Percentiles rank a stretch among this genome's conserved stretches.
Evolutionary conservation across 1,140 invertebrate genomes (phyloP).

Genomic region (Limonius californicus): DNA sequence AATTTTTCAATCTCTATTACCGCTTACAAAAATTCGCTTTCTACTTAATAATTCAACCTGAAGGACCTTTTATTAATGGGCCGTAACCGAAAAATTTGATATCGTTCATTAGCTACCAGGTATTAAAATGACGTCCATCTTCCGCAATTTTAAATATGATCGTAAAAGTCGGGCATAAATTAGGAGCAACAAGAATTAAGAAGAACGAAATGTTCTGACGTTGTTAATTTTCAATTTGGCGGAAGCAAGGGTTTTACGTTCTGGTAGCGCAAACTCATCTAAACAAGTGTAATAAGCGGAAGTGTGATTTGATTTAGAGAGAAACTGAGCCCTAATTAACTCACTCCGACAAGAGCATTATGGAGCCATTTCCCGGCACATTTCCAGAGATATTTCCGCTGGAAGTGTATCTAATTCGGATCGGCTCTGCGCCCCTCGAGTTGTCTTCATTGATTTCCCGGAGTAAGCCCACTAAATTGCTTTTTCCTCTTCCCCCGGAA

Average conservation of each 20-base stretch:
- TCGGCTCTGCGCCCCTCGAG: slow-evolving; percentile 26
- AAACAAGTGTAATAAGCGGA: slow-evolving; percentile 7
- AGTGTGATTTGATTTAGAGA: slow-evolving; percentile 37
- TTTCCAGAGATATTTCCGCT: slow-evolving; percentile 32
- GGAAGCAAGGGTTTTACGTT: background rate
- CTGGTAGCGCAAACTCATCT: background rate
- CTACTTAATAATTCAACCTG: no score
- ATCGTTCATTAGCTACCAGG: no score
- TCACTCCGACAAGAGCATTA: slow-evolving; percentile 32
- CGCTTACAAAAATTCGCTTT: no score
- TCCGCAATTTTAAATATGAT: no score
- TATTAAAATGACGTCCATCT: no score
- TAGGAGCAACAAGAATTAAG: no score
- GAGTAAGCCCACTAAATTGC: slow-evolving; percentile 37
- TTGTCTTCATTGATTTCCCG: slow-evolving; percentile 41
- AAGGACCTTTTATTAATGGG: no score
- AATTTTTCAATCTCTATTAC: no score
- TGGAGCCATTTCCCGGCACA: slow-evolving; percentile 34
- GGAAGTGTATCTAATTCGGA: slow-evolving; percentile 39
- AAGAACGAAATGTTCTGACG: no score
- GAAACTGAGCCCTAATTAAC: slow-evolving; percentile 36
- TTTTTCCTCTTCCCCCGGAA: slow-evolving; percentile 30
- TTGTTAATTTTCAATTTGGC: no score
- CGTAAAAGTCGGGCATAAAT: no score
- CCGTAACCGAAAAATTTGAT: no score